These are phyloP conservation scores for Lithophane socia DNA, from an alignment of 2,888 invertebrate genomes.

Conservation along the genomic window DNA sequence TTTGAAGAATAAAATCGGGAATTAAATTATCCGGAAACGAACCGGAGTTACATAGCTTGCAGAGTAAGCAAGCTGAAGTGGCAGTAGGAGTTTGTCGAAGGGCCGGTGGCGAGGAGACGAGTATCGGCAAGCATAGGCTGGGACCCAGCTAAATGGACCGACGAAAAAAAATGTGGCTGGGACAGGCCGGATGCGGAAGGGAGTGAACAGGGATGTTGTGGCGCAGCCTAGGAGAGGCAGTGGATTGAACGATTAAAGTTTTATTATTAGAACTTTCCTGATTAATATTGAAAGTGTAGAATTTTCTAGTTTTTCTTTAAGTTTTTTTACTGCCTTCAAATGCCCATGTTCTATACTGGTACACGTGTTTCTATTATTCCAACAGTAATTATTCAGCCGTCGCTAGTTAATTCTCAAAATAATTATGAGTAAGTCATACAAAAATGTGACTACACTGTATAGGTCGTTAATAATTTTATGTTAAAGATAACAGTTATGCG, in stretches of 20 bases:
- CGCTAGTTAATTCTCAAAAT: slow-evolving; percentile 13
- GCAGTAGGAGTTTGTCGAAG: neutral
- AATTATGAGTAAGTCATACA: slow-evolving; percentile 17
- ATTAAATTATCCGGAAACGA: neutral
- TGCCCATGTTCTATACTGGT: neutral
- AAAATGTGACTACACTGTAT: slow-evolving; percentile 25
- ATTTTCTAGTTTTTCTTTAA: neutral
- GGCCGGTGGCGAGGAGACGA: neutral
- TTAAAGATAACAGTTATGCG: slow-evolving; percentile 17
- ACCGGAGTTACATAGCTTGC: neutral
- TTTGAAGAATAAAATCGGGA: neutral
- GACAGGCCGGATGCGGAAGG: neutral
- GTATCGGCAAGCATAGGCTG: neutral
- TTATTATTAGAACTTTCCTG: neutral
- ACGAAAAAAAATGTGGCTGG: neutral
- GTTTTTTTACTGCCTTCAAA: neutral
- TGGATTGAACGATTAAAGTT: no score
- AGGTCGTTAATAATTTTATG: slow-evolving; percentile 31
- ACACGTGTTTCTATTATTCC: slow-evolving; percentile 28
- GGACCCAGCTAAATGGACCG: neutral
- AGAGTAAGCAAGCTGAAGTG: neutral
- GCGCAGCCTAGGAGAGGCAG: neutral
- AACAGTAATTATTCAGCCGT: slow-evolving; percentile 1
- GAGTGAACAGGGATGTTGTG: neutral
- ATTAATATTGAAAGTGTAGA: neutral